phyloP scores from a whole-genome alignment of 2,113 vertebrate genomes.

The Nothobranchius kuhntae region DNA sequence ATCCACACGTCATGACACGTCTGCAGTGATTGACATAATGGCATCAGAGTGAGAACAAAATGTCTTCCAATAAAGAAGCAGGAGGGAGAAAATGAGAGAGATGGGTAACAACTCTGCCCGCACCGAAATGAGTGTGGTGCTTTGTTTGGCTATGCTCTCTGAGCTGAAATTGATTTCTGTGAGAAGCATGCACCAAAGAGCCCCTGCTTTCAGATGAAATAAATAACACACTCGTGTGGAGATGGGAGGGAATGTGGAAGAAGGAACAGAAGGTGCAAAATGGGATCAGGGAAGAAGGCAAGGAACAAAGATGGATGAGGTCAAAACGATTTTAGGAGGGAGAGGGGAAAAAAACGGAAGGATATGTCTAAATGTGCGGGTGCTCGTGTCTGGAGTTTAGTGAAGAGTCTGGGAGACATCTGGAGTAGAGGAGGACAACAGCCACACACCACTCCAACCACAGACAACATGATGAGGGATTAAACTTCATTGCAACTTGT shows the following conservation, averaged over 20 bases:
- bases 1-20: slow-evolving; percentile 75
- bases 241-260: slow-evolving; percentile 45
- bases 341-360: slow-evolving; percentile 31
- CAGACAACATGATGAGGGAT: slow-evolving; percentile 75
- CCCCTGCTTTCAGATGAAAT: slow-evolving; percentile 76
- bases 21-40: slow-evolving; percentile 77
- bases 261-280: slow-evolving; percentile 47
- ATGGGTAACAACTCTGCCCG: slow-evolving; percentile 65
- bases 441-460: slow-evolving; percentile 64
- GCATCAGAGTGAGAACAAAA: slow-evolving; percentile 79
- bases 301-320: slow-evolving; percentile 59
- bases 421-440: slow-evolving; percentile 62
- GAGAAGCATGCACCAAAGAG: slow-evolving; percentile 71
- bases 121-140: slow-evolving; percentile 69
- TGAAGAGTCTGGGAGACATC: slow-evolving; percentile 57
- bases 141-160: slow-evolving; percentile 79
- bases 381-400: slow-evolving; percentile 35
- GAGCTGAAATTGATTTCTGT: slow-evolving; percentile 80
- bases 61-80: slow-evolving; percentile 72
- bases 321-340: slow-evolving; percentile 54
- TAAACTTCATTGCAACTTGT: slow-evolving; percentile 73
- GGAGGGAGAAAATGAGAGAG: slow-evolving; percentile 61
- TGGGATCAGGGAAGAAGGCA: slow-evolving; percentile 41
- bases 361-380: slow-evolving; percentile 31
- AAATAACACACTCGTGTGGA: slow-evolving; percentile 71